phyloP scores from a whole-genome alignment of 2,888 invertebrate genomes.

The Abscondita cerata region DNA sequence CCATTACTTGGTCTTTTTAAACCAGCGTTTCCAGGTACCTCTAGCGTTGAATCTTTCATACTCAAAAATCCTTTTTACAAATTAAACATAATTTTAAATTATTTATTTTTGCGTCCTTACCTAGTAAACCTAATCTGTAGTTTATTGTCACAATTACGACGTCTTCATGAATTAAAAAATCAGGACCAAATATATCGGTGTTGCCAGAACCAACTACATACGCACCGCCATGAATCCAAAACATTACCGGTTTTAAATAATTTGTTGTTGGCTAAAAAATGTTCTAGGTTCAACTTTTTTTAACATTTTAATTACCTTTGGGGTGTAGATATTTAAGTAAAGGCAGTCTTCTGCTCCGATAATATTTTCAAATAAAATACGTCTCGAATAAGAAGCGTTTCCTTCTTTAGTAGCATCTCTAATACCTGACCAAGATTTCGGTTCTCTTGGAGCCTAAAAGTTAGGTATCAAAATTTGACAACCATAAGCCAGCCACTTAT shows the following conservation, averaged over 20 bases:
- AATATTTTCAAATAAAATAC: constrained; percentile 42
- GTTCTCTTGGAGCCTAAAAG: constrained; percentile 32
- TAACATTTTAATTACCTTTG: constrained; percentile 55
- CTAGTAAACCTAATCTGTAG: constrained; percentile 54
- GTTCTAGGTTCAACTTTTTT: not conserved
- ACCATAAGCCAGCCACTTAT: no score
- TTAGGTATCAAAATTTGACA: no score
- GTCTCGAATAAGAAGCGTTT: not conserved
- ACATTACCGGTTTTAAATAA: constrained; percentile 56
- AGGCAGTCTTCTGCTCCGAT: constrained; percentile 74
- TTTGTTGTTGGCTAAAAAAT: not conserved
- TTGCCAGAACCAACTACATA: constrained; percentile 52
- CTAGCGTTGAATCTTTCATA: constrained; percentile 16
- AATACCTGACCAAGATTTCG: constrained; percentile 35
- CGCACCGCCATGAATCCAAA: constrained; percentile 58
- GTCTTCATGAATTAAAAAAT: constrained; percentile 54
- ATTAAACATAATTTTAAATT: not conserved
- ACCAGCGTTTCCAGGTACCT: constrained; percentile 20
- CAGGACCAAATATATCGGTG: constrained; percentile 49
- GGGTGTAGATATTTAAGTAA: constrained; percentile 77
- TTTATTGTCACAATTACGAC: constrained; percentile 54
- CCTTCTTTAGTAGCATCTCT: constrained; percentile 36
- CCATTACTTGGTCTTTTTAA: constrained; percentile 19
- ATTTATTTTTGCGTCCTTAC: constrained; percentile 37
- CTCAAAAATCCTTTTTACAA: constrained; percentile 12